Base-by-base conservation (phyloP, 2,797 vertebrate species). In the Acanthurus tractus region DNA sequence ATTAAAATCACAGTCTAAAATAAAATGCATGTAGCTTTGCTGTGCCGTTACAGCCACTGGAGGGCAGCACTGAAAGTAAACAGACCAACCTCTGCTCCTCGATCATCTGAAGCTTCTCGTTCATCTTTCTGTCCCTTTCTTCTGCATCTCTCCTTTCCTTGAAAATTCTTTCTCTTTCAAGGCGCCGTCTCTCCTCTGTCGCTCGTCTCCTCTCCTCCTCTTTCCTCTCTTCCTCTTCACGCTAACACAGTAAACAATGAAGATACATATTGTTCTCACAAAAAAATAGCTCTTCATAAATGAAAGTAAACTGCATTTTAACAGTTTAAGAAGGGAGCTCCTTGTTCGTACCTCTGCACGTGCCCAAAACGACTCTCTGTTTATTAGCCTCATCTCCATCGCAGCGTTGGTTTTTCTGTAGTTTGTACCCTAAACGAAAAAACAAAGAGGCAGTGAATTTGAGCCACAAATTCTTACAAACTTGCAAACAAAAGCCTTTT, bases 301-400 rank as follows among this genome's bases (percentile, higher is more conserved):
- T 17, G n/a, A 3, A 23, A 20, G 29, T 48, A 54, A 55, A 17
- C 6, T 10, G 36, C 3, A 76, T 70, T 59, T 70, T 23, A 44
- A 38, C 6, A 8, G 49, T 0, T 70, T 14, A 20, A 77, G 4
- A 55, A 0, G 34, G 46, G 7, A 13, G 23, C n/a, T 25, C 22
- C 25, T 70, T 61, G 44, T 45, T 36, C 83, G 66, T 86, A 97
- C 97, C 96, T 97, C 96, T 20, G 96, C 96, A 88, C 93, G 93
- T 12, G 96, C 96, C 97, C 97, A 97, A 93, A 97, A 97, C 38
- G 95, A 95, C 71, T 96, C 96, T 84, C 96, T 94, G 88, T 96
- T 95, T 81, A 96, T 96, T 54, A 89, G 89, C 83, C 94, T 95
- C 88, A 97, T 96, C 94, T 97, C 96, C 94, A 96, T 88, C 0